These are phyloP conservation scores for Clamator glandarius DNA, from an alignment of 2,797 vertebrate genomes.

Conservation along the genomic window DNA sequence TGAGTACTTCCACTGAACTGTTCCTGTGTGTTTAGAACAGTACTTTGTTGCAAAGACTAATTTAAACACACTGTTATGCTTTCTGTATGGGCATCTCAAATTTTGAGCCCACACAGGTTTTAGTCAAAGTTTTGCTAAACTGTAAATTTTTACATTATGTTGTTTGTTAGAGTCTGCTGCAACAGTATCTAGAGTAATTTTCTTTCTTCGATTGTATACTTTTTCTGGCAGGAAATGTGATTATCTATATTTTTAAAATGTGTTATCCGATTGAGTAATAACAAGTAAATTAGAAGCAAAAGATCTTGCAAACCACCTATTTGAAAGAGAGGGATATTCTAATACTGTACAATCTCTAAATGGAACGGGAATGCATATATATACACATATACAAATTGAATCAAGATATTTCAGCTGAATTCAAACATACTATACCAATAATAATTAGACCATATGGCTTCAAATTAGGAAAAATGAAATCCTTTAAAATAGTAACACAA, in stretches of 20 bases:
- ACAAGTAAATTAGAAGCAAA: conserved; percentile 18
- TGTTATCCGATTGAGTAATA: background rate
- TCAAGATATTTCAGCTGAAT: background rate
- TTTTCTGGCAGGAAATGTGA: background rate
- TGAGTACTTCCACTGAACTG: background rate
- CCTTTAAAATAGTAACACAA: background rate
- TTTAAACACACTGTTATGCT: background rate
- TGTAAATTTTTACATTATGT: background rate
- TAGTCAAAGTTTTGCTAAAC: background rate
- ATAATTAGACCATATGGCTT: background rate
- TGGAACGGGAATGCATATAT: background rate
- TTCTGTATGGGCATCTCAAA: background rate
- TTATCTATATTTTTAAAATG: conserved; percentile 3
- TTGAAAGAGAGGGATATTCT: background rate
- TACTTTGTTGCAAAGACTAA: background rate
- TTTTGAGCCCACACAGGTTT: background rate
- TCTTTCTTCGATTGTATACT: background rate
- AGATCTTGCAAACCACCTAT: background rate
- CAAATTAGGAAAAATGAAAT: background rate
- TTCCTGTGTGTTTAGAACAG: background rate
- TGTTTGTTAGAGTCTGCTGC: background rate
- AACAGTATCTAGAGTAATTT: too few relatives aligned
- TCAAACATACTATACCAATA: background rate
- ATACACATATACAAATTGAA: background rate
- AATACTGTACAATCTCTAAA: background rate